Base-by-base conservation (phyloP, 2,888 invertebrate genomes). In the Drosophila austrosaltans region DNA sequence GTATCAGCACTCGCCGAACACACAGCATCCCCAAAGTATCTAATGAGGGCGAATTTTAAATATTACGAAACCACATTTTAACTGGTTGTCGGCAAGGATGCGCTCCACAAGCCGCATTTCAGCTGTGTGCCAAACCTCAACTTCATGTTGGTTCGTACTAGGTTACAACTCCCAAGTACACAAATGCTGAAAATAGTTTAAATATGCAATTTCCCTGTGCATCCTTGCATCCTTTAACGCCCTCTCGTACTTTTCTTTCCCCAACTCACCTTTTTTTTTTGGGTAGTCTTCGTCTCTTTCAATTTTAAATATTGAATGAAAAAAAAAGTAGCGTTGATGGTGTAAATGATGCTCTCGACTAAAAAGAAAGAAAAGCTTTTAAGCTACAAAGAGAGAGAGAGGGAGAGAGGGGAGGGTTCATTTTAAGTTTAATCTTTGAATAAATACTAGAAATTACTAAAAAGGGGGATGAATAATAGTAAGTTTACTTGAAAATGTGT, bases 51-150 rank as follows among this genome's bases (percentile, higher is more conserved):
- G 81, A 85, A 87, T 85, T 82, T 85, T 78, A 78, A 83, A 85
- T 87, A 83, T 82, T 77, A 77, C 59, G 58, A 72, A 78, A 76
- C 87, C 83, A 62, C 83, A 85, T 81, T 87, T 81, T 76, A 78
- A 73, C 76, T 72, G 71, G 69, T 62, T 74, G 67, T 66, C 48
- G 25, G 44, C 1, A 48, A 66, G 42, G 42, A 16, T 16, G 16
- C 68, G 72, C 58, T 60, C 68, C 69, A 70, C 69, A 66, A 44
- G 61, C 72, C 73, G 76, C 78, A 74, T 72, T 78, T 79, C 79
- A 77, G 63, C 74, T 63, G 56, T 48, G 36, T 44, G 56, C 63
- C 58, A 69, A 72, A 63, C 63, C 69, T 56, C 65, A 69, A 84
- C 71, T 72, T 67, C 68, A 78, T 72, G 78, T 76, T 25, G 20